Evolutionary conservation across 2,888 invertebrate species (phyloP), one percentile per base, ranked within the genome.

Genomic region (Drosophila neutralis): DNA sequence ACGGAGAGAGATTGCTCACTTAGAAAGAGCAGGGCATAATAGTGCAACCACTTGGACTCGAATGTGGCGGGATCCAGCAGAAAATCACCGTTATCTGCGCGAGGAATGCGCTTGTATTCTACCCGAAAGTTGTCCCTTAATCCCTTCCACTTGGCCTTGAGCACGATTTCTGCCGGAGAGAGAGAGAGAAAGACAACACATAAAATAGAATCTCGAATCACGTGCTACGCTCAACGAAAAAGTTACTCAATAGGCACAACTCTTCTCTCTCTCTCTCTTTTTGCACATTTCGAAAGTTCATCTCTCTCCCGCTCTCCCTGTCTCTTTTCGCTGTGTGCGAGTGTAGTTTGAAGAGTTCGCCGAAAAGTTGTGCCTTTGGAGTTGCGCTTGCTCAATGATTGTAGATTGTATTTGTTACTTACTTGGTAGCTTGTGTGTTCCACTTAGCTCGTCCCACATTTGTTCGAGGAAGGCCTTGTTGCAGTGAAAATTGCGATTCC

Each of bases 61-160:
- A 93, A 92, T 42, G 91, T 91, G 24, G 92, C 91, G 8, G 93
- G 93, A 63, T 92, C 91, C 38, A 93, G 90, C 61, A 92, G 67
- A 77, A 93, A 91, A 29, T 93, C 93, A 11, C 93, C 93, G 65
- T 91, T 89, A 63, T 92, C 93, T 4, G 90, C 88, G 10, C 92
- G 88, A 57, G 93, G 93, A 82, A 93, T 93, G 53, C 93, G 91
- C 74, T 93, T 93, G 70, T 93, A 93, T 83, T 93, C 93, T 4
- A 93, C 93, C 42, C 93, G 91, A 85, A 93, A 93, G 86, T 93
- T 93, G 77, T 93, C 93, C 53, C 93, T 90, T 68, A 93, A 78
- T n/a, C 93, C 93, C 77, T 93, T 93, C 93, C 93, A 93, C 80
- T 93, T 93, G 54, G 93, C 92, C 82, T 93, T 93, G 49, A 93